phyloP scores from a whole-genome alignment of 2,888 invertebrate genomes.

The Cheilosia soror region DNA sequence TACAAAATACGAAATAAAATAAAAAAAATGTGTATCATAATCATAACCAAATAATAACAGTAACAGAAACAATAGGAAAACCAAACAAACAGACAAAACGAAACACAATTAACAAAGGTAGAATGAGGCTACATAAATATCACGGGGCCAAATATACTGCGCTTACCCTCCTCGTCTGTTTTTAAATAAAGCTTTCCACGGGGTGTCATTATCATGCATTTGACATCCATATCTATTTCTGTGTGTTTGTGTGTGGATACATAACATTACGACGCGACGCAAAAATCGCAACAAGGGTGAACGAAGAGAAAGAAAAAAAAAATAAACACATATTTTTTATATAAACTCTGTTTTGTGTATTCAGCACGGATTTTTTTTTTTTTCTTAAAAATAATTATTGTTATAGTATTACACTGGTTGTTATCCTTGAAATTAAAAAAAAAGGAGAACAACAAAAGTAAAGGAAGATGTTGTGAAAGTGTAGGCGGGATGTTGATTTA shows the following conservation, averaged over 20 bases:
- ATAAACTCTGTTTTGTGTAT: conserved; percentile 37
- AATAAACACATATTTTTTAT: conserved; percentile 44
- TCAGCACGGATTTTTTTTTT: background rate
- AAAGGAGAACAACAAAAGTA: background rate
- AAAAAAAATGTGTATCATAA: conserved; percentile 30
- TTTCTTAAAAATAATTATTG: conserved; percentile 44
- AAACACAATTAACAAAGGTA: conserved; percentile 59
- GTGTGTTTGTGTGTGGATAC: conserved; percentile 85
- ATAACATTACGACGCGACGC: conserved; percentile 56
- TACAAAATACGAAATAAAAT: conserved; percentile 37
- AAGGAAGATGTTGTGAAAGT: background rate
- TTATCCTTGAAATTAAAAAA: conserved; percentile 41
- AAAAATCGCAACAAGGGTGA: conserved; percentile 59
- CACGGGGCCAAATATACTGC: conserved; percentile 62
- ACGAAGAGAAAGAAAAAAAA: conserved; percentile 55
- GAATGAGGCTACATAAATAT: conserved; percentile 49
- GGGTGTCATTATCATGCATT: conserved; percentile 90
- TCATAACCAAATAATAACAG: conserved; percentile 25
- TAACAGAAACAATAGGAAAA: conserved; percentile 35
- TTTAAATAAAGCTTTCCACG: conserved; percentile 93
- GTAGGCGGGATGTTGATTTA: conserved; percentile 12
- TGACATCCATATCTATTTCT: conserved; percentile 85
- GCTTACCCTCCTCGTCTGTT: conserved; percentile 93
- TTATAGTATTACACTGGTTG: conserved; percentile 7
- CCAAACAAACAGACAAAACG: conserved; percentile 26